phyloP scores from a whole-genome alignment of 2,113 vertebrate species.

The Crotalus viridis region DNA sequence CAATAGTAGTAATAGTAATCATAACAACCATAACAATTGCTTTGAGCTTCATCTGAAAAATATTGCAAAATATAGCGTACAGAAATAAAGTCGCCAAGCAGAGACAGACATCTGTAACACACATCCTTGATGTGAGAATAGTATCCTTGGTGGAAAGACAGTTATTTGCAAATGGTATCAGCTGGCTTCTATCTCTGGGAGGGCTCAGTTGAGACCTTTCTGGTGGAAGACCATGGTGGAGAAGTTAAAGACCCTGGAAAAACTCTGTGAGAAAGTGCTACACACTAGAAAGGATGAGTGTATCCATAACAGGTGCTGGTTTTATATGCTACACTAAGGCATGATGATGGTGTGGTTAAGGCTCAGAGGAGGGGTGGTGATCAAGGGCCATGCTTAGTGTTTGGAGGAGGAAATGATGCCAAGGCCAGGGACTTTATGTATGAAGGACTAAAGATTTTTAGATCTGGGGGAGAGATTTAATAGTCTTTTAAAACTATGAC shows the following conservation, averaged over 20 bases:
- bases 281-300: background rate
- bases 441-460: too few relatives aligned
- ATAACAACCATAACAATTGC: background rate
- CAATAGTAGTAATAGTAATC: background rate
- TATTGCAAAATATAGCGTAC: accelerated
- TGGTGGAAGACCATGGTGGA: background rate
- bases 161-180: background rate
- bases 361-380: too few relatives aligned
- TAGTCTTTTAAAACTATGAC: too few relatives aligned
- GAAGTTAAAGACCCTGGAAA: background rate
- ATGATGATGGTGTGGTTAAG: too few relatives aligned
- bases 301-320: background rate
- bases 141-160: background rate
- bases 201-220: background rate
- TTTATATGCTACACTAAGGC: background rate
- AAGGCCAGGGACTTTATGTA: too few relatives aligned
- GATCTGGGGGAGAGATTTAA: too few relatives aligned
- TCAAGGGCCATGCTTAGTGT: too few relatives aligned
- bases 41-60: background rate
- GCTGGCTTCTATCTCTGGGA: background rate
- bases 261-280: background rate
- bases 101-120: background rate
- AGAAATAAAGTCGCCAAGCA: accelerated
- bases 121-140: background rate
- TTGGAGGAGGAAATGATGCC: too few relatives aligned